A percentile compares a stretch with the other conserved stretches of the same genome.
phyloP scores from a whole-genome alignment of 2,797 vertebrate species.

The Malacoctenus gilli region DNA sequence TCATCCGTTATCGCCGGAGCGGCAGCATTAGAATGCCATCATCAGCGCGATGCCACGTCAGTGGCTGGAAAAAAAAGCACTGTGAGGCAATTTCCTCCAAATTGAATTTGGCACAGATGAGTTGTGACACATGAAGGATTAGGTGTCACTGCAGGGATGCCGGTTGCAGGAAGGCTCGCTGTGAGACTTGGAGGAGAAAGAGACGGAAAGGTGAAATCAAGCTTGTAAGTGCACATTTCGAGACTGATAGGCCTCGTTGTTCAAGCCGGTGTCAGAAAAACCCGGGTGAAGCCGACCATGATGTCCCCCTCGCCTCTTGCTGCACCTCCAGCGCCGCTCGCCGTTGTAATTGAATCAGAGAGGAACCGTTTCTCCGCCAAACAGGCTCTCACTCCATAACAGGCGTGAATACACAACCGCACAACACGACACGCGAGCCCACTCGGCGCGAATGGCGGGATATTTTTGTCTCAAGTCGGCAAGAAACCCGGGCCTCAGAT shows the following conservation, averaged over 20 bases:
- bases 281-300: conserved; percentile 51
- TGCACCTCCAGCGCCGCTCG: conserved; percentile 46
- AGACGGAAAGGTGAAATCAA: conserved; percentile 49
- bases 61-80: conserved; percentile 13
- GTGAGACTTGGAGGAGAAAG: conserved; percentile 17
- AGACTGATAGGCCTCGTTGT: conserved; percentile 49
- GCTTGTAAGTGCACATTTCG: conserved; percentile 52
- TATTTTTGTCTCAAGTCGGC: conserved; percentile 33
- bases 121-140: conserved; percentile 54
- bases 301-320: conserved; percentile 49
- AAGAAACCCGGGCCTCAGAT: conserved; percentile 7
- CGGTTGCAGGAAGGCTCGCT: conserved; percentile 7
- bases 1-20: background rate
- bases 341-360: conserved; percentile 67
- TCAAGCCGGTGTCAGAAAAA: conserved; percentile 35
- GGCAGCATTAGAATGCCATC: conserved; percentile 11
- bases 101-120: conserved; percentile 44
- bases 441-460: conserved; percentile 9
- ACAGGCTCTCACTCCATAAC: conserved; percentile 35
- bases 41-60: conserved; percentile 13
- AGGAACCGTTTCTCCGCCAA: conserved; percentile 46
- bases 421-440: conserved; percentile 6
- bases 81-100: conserved; percentile 27
- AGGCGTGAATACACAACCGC: conserved; percentile 24
- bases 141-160: conserved; percentile 30